Evolutionary conservation across 2,888 invertebrate species (phyloP).

Genomic region (Caenorhabditis sp.): DNA sequence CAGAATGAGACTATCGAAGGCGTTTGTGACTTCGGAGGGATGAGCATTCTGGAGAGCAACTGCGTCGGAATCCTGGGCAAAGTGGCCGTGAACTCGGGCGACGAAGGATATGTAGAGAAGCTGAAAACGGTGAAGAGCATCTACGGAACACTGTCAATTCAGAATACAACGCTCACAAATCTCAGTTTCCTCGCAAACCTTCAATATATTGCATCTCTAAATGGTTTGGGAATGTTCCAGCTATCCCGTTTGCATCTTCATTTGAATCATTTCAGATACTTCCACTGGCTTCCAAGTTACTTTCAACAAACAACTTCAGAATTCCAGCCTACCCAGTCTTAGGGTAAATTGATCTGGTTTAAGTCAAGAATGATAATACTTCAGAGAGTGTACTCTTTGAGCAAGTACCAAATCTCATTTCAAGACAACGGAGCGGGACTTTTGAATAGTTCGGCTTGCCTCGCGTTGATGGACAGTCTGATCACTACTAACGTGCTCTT

Average conservation of each 20-base stretch:
- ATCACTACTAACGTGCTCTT: not conserved
- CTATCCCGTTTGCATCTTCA: no score
- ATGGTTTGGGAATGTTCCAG: not conserved
- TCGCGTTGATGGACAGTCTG: not conserved
- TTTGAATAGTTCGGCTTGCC: conserved; percentile 9
- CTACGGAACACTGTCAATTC: conserved; percentile 7
- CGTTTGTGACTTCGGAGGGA: conserved; percentile 10
- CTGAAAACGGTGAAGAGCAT: conserved; percentile 6
- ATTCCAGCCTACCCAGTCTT: not conserved
- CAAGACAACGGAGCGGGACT: not conserved
- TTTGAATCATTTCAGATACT: no score
- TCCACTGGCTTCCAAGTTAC: not conserved
- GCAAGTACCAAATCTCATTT: conserved; percentile 7
- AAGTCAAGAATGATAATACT: not conserved
- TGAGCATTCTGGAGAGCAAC: not conserved
- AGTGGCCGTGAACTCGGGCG: not conserved
- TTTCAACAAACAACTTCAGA: not conserved
- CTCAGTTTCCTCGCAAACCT: conserved; percentile 6
- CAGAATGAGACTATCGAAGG: not conserved
- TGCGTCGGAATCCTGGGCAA: conserved; percentile 13
- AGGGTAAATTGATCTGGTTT: not conserved
- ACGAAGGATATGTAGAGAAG: conserved; percentile 8
- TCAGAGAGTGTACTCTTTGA: conserved; percentile 14
- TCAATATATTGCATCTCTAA: not conserved
- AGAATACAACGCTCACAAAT: conserved; percentile 9